A percentile compares a stretch with the other conserved stretches of the same genome.
phyloP scores from a whole-genome alignment of 2,888 invertebrate genomes.

The Alcis repandata region DNA sequence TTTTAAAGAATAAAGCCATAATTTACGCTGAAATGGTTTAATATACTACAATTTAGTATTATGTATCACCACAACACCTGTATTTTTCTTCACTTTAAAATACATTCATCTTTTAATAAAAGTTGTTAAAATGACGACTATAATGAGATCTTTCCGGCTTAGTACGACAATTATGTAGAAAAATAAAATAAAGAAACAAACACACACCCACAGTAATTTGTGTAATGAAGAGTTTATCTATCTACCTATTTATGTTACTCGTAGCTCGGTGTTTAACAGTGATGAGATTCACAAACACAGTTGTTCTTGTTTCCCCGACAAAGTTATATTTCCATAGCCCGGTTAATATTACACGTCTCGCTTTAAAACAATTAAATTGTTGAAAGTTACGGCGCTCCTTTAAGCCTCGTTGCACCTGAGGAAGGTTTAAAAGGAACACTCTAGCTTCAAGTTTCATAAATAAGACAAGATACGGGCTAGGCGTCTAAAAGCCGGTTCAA shows the following conservation, averaged over 20 bases:
- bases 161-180: too few species aligned
- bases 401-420: slow-evolving; percentile 55
- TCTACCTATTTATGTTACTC: neutral
- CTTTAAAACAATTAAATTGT: slow-evolving; percentile 57
- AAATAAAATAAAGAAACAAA: too few species aligned
- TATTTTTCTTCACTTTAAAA: too few species aligned
- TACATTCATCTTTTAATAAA: too few species aligned
- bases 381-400: slow-evolving; percentile 53
- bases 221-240: too few species aligned
- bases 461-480: slow-evolving; percentile 50
- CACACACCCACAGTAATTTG: too few species aligned
- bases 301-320: neutral
- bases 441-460: slow-evolving; percentile 54
- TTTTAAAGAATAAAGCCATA: too few species aligned
- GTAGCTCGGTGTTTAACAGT: neutral
- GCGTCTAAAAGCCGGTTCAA: slow-evolving; percentile 36
- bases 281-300: slow-evolving; percentile 2
- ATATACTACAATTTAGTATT: too few species aligned
- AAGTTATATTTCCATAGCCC: slow-evolving; percentile 26
- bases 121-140: too few species aligned
- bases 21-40: too few species aligned
- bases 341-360: slow-evolving; percentile 44
- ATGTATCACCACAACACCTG: too few species aligned
- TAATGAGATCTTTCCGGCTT: too few species aligned
- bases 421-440: slow-evolving; percentile 58